These are phyloP conservation scores for Drosophila recens DNA, from an alignment of 2,888 invertebrate genomes.

Conservation along the genomic window DNA sequence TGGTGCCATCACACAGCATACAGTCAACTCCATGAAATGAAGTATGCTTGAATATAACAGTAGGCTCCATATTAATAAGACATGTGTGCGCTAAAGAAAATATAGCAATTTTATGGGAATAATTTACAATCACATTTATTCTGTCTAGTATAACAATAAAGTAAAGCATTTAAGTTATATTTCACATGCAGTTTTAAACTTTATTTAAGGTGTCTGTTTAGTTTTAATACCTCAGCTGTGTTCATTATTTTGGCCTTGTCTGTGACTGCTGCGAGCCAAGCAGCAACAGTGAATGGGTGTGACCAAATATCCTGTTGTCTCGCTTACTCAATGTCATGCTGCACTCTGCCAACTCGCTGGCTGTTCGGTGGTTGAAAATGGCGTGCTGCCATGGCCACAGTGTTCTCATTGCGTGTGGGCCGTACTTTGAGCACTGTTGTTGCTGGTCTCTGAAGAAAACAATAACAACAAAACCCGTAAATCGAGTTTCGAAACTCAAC, in stretches of 20 bases:
- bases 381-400: conserved; percentile 67
- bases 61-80: not conserved
- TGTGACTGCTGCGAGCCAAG: conserved; percentile 39
- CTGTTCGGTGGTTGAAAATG: conserved; percentile 73
- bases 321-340: conserved; percentile 26
- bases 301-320: conserved; percentile 49
- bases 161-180: no score
- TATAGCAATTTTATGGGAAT: no score
- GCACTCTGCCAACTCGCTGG: conserved; percentile 23
- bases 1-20: conserved; percentile 27
- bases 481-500: conserved; percentile 61
- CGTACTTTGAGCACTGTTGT: conserved; percentile 59
- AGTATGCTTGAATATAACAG: conserved; percentile 12
- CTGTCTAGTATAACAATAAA: not conserved
- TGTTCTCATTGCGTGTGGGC: conserved; percentile 74
- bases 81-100: no score
- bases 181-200: not conserved
- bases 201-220: not conserved
- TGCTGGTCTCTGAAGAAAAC: conserved; percentile 27
- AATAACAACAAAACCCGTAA: conserved; percentile 65
- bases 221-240: not conserved
- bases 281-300: conserved; percentile 57
- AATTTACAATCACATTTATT: not conserved
- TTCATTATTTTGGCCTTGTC: conserved; percentile 34
- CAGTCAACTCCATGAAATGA: conserved; percentile 32